These are phyloP conservation scores for Thymallus thymallus DNA, from an alignment of 2,113 vertebrate genomes.

Conservation along the genomic window DNA sequence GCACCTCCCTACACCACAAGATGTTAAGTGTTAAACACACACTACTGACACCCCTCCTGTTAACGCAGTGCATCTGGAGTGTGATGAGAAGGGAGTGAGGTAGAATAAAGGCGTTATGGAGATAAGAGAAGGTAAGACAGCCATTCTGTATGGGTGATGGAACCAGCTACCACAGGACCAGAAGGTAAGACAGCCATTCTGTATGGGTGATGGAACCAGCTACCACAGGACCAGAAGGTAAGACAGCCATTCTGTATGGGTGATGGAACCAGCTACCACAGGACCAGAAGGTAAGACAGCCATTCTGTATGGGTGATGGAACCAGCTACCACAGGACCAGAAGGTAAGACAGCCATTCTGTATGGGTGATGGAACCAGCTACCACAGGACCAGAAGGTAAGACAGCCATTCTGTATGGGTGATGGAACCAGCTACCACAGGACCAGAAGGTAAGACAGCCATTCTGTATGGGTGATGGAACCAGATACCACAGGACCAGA, in stretches of 20 bases:
- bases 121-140: background rate
- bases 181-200: too few relatives aligned
- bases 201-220: background rate
- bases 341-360: too few relatives aligned
- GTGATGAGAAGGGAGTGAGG: slow-evolving; percentile 21
- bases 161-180: slow-evolving; percentile 45
- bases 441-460: slow-evolving; percentile 24
- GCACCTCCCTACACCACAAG: background rate
- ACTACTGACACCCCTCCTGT: slow-evolving; percentile 52
- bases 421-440: slow-evolving; percentile 35
- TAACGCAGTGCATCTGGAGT: slow-evolving; percentile 44
- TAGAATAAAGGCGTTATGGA: background rate
- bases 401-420: too few relatives aligned
- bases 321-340: background rate
- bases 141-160: background rate
- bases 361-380: background rate
- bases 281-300: slow-evolving; percentile 26
- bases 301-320: background rate
- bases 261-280: slow-evolving; percentile 30
- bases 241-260: too few relatives aligned
- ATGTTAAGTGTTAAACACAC: slow-evolving; percentile 45
- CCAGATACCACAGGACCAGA: slow-evolving; percentile 44
- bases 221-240: slow-evolving; percentile 44
- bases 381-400: slow-evolving; percentile 42
- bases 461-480: background rate